Base-by-base conservation (phyloP, 2,113 vertebrate species). In the Caloenas nicobarica region DNA sequence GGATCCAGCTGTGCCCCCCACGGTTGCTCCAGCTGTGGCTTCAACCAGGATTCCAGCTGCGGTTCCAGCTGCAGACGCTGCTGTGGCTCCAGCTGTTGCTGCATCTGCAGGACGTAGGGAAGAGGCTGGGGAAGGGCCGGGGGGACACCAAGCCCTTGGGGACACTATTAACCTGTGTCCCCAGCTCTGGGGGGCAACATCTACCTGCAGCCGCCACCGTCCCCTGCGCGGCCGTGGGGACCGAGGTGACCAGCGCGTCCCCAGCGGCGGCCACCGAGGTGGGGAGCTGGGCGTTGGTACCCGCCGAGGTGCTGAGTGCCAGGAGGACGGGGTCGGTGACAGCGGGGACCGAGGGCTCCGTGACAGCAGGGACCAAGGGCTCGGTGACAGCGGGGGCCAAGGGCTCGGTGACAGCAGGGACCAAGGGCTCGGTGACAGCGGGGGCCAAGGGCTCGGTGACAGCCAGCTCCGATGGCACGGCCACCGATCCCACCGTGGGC, bases 181-280 rank as follows among this genome's bases (percentile, higher is more conserved):
- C 0, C 38, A 8, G 38, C 38, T 38, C 38, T 38, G 38, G 38
- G 38, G 38, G 38, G 38, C 38, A 38, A 2, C 62, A 44, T 91
- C 79, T 71, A 96, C 93, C 94, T 95, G 86, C 33, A 16, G 36
- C 70, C 82, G 25, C 51, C 2, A 29, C 72, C 33, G 29, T 44
- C 65, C 14, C 33, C 53, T 50, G 48, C 1, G 13, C 34, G 7
- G 28, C 68, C 2, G 5, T 14, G 2, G 86, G 26, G 5, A n/a
- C 51, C 1, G 13, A 62, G 14, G 91, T 93, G 69, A 25, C 71
- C 56, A 38, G 50, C 2, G 12, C 10, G 1, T 78, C 93, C 86
- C 31, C 84, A 5, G 93, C 88, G 0, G 84, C 26, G 3, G 72
- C 42, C n/a, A 9, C 34, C 0, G 76, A 65, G 60, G 65, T 95